Evolutionary conservation across 2,888 invertebrate species (phyloP), one percentile per base, ranked within the genome.

Genomic region (Phymatocera aterrima): DNA sequence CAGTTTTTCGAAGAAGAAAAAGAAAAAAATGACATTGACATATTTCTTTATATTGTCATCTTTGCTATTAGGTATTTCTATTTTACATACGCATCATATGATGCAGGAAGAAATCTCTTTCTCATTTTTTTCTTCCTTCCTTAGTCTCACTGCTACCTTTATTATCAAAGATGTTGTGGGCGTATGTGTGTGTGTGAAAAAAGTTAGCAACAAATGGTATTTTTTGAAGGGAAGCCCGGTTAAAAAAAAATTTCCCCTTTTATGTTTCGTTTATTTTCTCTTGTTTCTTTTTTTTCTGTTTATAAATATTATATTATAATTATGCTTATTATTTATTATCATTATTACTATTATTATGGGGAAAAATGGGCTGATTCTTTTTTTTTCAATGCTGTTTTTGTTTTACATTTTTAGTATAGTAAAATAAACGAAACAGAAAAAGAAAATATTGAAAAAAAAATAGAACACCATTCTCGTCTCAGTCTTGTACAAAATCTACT

Each of bases 401-500:
- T 43, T 54, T 54, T 54, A 10, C n/a, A n/a, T n/a, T n/a, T n/a
- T n/a, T n/a, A n/a, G n/a, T n/a, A n/a, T n/a, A n/a, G n/a, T n/a
- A n/a, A n/a, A n/a, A 43, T 12, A 75, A 75, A 75, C 75, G 75
- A 57, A 75, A 43, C 57, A 68, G 18, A 60, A 28, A 60, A 60
- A 60, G 6, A 15, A 60, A 28, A 60, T 70, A 65, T n/a, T n/a
- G n/a, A 21, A 65, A 65, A 37, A 60, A 28, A 43, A 68, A 46
- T 54, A 54, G 18, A 54, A 54, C 78, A 82, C 77, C n/a, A 51
- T 79, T 79, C 46, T 77, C n/a, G n/a, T n/a, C 78, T 84, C 83
- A 84, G 84, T 84, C 84, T 84, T 84, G 77, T 83, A 79, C 37
- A 80, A 75, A 75, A 75, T 60, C 75, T 75, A 75, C 60, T 57